phyloP scores from a whole-genome alignment of 2,888 invertebrate genomes.

The Pharmacophagus antenor region DNA sequence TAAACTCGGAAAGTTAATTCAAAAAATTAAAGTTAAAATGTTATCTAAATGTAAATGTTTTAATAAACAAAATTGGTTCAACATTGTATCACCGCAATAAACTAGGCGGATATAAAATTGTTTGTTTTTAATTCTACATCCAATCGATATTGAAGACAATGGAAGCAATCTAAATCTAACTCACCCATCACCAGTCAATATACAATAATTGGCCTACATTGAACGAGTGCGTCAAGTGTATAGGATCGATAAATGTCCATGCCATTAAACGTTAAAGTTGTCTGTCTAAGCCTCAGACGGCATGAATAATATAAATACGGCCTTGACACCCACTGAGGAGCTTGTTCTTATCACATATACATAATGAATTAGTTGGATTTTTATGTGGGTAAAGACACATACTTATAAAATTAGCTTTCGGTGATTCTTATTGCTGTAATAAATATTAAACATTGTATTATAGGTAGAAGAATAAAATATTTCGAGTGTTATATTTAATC shows the following conservation, averaged over 20 bases:
- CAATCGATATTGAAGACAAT: slow-evolving; percentile 23
- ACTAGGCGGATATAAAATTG: neutral
- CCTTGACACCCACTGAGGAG: slow-evolving; percentile 52
- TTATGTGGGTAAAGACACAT: neutral
- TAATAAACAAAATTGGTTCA: no score
- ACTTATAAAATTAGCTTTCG: neutral
- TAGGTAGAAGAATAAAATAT: neutral
- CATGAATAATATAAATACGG: slow-evolving; percentile 50
- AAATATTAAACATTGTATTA: neutral
- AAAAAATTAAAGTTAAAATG: no score
- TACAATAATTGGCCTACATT: slow-evolving; percentile 45
- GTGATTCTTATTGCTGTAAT: neutral
- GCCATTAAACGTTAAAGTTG: slow-evolving; percentile 69
- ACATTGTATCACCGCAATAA: neutral
- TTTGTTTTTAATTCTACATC: neutral
- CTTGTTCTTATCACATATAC: slow-evolving; percentile 11
- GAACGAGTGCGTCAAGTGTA: slow-evolving; percentile 45
- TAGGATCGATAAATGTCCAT: slow-evolving; percentile 56
- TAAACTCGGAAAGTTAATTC: no score
- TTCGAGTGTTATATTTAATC: neutral
- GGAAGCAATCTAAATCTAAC: slow-evolving; percentile 20
- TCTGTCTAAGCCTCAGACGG: slow-evolving; percentile 55
- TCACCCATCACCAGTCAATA: slow-evolving; percentile 19
- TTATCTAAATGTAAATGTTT: no score
- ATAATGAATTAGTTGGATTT: slow-evolving; percentile 5